Evolutionary conservation across 2,888 invertebrate species (phyloP), one percentile per base, ranked within the genome.

Genomic region (Orthosia cruda): DNA sequence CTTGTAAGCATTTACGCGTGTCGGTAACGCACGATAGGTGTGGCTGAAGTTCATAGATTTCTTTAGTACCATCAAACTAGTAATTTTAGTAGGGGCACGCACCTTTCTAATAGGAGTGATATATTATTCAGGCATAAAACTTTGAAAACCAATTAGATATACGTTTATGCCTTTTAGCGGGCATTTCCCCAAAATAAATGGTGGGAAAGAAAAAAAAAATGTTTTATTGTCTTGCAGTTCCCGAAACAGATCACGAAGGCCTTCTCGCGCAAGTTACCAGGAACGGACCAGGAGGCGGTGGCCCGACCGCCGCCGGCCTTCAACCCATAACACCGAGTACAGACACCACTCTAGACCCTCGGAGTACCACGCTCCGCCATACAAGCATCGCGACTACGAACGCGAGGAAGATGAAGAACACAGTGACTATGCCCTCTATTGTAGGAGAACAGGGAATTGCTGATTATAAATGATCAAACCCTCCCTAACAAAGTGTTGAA

Each of bases 361-460:
- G 49, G 87, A 87, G 45, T 81, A 81, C 64, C 89, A 85, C 68
- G 83, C 89, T 13, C 71, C 88, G 26, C 84, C 88, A 26, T 85
- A 91, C 65, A 92, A 87, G 84, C 90, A 93, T 80, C 90, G 88
- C 32, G 93, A 93, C 23, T 86, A 83, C 23, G 92, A 93, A 2
- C 87, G 85, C n/a, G 94, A 94, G 23, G 89, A 90, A 32, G 88
- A 89, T 26, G 93, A 93, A 54, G 92, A 94, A 40, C 87, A 89
- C 49, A 91, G 89, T 80, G 93, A 93, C 52, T 94, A 92, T 78
- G 86, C 86, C 64, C 81, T 80, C 7, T 93, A 94, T 74, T 95
- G 95, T 76, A 94, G 92, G 82, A 92, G 92, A 88, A 94, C 91
- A 74, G 93, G 95, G 26, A 92, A 91, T 67, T 95, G 95, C 85